These are phyloP conservation scores for Pseudomyrmex pallidus DNA, from an alignment of 1,140 invertebrate genomes.

Conservation along the genomic window DNA sequence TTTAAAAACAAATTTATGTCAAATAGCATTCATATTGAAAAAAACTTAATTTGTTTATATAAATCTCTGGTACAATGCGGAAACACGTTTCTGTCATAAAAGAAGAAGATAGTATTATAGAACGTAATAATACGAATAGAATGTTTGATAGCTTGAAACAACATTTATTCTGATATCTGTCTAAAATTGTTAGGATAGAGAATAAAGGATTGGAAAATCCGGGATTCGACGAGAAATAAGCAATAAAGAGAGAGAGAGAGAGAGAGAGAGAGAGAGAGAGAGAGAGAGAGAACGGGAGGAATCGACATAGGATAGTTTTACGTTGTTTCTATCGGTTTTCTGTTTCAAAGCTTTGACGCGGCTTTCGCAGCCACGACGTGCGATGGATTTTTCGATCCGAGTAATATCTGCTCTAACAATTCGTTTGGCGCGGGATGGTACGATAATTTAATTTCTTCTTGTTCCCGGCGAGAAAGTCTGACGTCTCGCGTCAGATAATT, in stretches of 20 bases:
- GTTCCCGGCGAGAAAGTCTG: background rate
- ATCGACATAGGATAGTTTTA: constrained; percentile 42
- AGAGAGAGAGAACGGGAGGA: background rate
- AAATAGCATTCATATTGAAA: background rate
- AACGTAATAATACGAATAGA: constrained; percentile 13
- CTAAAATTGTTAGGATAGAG: constrained; percentile 10
- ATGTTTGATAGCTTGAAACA: constrained; percentile 16
- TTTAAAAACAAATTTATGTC: background rate
- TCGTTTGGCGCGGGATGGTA: constrained; percentile 17
- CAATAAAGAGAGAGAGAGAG: constrained; percentile 12
- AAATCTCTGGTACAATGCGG: background rate
- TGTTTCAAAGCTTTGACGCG: constrained; percentile 55
- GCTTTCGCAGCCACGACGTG: constrained; percentile 17
- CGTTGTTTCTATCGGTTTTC: constrained; percentile 54
- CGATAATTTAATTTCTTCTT: constrained; percentile 41
- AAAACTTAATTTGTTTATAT: background rate
- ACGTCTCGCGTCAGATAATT: constrained; percentile 17
- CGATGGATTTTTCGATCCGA: constrained; percentile 41
- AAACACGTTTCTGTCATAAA: background rate
- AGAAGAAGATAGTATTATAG: constrained; percentile 3
- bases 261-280: too few relatives aligned
- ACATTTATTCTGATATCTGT: constrained; percentile 47
- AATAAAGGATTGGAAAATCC: constrained; percentile 32
- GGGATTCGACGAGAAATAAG: constrained; percentile 36
- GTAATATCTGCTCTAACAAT: constrained; percentile 35